These are phyloP conservation scores for Channallabes apus DNA, from an alignment of 2,797 vertebrate genomes.

Conservation along the genomic window DNA sequence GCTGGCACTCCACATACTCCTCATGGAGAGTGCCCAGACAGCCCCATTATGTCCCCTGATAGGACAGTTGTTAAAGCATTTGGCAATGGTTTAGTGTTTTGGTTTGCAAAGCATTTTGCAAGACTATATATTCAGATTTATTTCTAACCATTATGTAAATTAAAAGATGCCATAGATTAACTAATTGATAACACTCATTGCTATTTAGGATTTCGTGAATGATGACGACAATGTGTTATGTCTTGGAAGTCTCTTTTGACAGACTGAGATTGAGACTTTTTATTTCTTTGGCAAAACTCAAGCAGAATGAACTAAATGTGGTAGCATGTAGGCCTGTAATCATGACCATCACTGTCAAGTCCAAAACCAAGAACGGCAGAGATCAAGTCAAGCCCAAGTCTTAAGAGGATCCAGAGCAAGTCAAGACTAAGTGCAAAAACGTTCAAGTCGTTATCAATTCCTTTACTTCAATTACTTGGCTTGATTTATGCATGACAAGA, in stretches of 20 bases:
- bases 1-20: constrained; percentile 33
- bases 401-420: background rate
- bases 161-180: background rate
- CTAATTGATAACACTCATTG: background rate
- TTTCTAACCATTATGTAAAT: background rate
- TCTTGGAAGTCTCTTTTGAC: background rate
- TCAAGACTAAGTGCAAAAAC: background rate
- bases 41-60: constrained; percentile 39
- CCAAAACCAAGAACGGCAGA: background rate
- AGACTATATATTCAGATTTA: background rate
- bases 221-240: background rate
- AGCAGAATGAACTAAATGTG: background rate
- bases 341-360: background rate
- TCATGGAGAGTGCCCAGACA: constrained; percentile 36
- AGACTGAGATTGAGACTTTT: background rate
- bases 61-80: constrained; percentile 34
- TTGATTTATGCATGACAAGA: background rate
- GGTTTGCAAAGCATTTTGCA: constrained; percentile 33
- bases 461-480: background rate
- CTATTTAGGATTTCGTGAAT: background rate
- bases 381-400: background rate
- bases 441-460: background rate
- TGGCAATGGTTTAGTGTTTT: constrained; percentile 43
- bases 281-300: background rate
- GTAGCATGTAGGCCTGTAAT: background rate